Conservation (phyloP, 1,140 invertebrate species). For the Drosophila sp. region DNA sequence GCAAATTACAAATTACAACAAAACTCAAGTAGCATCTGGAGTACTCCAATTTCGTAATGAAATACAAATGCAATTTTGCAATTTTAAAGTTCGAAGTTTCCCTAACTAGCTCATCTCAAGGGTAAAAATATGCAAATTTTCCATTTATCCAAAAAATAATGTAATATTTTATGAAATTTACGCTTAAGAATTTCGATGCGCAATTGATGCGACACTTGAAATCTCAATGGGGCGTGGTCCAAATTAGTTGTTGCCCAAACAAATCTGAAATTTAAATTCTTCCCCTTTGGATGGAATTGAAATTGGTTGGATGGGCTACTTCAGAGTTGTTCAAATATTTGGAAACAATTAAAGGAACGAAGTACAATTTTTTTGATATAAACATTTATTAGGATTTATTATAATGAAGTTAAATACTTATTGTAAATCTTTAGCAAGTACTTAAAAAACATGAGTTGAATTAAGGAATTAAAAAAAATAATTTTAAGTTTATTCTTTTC, state of each 20-base stretch:
- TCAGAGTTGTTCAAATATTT: conserved; percentile 56
- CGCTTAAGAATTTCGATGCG: conserved; percentile 71
- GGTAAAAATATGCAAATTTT: conserved; percentile 5
- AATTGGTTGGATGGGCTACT: conserved; percentile 4
- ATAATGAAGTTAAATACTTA: too few species aligned
- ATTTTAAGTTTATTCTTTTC: too few species aligned
- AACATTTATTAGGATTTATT: too few species aligned
- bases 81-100: not conserved
- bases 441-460: too few species aligned
- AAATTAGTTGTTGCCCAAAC: conserved; percentile 46
- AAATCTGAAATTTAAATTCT: conserved; percentile 23
- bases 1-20: conserved; percentile 58
- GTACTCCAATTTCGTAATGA: conserved; percentile 72
- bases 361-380: conserved; percentile 13
- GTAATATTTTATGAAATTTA: conserved; percentile 62
- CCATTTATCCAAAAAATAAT: not conserved
- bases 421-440: too few species aligned
- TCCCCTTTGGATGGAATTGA: not conserved
- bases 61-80: conserved; percentile 7
- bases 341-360: conserved; percentile 63
- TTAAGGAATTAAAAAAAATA: too few species aligned
- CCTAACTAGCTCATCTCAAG: conserved; percentile 35
- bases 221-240: conserved; percentile 61
- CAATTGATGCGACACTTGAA: conserved; percentile 74
- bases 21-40: conserved; percentile 56